phyloP scores from a whole-genome alignment of 2,797 vertebrate genomes.

The Phoeniculus purpureus region DNA sequence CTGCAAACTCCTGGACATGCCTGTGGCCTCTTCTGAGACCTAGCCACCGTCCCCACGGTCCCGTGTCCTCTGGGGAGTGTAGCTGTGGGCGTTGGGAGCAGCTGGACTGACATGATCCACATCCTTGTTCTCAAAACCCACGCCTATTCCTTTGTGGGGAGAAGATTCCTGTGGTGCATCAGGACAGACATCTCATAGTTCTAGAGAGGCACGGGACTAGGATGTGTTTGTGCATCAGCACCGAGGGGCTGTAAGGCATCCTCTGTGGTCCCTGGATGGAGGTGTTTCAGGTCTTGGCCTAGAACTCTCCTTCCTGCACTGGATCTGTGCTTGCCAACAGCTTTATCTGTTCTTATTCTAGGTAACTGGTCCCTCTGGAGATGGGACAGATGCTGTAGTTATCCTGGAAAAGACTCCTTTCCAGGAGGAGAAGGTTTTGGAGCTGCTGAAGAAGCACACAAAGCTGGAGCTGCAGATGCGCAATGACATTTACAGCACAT shows the following conservation, averaged over 20 bases:
- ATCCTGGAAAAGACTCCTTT: constrained; percentile 96
- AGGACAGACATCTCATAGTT: fast-evolving
- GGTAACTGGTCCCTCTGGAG: constrained; percentile 64
- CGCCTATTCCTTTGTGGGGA: neutral
- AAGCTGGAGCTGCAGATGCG: constrained; percentile 83
- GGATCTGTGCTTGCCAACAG: neutral
- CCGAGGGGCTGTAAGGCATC: fast-evolving
- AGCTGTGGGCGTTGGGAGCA: neutral
- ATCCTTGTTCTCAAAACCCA: neutral
- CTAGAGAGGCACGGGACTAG: neutral
- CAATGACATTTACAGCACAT: constrained; percentile 95
- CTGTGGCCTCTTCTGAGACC: neutral
- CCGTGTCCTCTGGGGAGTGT: neutral
- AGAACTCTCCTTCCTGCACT: neutral
- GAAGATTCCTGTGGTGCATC: neutral
- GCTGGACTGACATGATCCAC: neutral
- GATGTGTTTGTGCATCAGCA: fast-evolving
- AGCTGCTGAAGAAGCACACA: constrained; percentile 80
- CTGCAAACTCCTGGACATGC: fast-evolving
- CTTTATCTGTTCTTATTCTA: neutral
- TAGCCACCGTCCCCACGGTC: too few relatives aligned
- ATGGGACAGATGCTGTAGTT: constrained; percentile 85
- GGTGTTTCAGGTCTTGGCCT: neutral
- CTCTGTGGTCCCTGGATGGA: neutral
- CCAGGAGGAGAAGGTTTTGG: constrained; percentile 80